Conservation (phyloP, 2,797 vertebrate genomes). For the Protonibea diacanthus region DNA sequence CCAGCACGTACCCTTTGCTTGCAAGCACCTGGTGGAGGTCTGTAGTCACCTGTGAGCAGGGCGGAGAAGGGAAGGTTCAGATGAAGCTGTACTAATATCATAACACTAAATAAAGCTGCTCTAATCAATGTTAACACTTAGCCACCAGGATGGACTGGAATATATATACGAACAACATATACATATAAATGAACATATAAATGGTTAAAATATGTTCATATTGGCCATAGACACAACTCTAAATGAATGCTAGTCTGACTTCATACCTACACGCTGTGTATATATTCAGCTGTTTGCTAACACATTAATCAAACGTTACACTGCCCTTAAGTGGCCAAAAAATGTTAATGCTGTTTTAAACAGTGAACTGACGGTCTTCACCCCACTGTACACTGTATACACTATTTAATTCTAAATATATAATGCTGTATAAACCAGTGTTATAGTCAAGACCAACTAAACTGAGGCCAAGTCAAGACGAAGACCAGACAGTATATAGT, state of each 20-base stretch:
- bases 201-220: too few species aligned
- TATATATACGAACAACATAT: too few species aligned
- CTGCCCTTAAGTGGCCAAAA: not conserved
- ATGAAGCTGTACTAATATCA: not conserved
- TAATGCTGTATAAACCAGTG: too few species aligned
- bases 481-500: too few species aligned
- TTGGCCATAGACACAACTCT: not conserved
- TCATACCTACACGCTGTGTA: not conserved
- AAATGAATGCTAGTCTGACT: not conserved
- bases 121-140: not conserved
- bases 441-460: too few species aligned
- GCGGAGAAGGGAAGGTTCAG: not conserved
- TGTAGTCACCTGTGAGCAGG: conserved; percentile 89
- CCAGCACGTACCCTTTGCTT: conserved; percentile 92
- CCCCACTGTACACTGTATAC: too few species aligned
- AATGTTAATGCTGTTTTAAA: not conserved
- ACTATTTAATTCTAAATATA: too few species aligned
- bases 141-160: not conserved
- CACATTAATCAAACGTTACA: not conserved
- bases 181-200: too few species aligned
- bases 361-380: not conserved
- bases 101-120: not conserved
- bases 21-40: conserved; percentile 94
- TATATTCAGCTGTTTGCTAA: not conserved
- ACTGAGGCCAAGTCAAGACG: too few species aligned